A percentile compares a stretch with the other conserved stretches of the same genome.
Evolutionary conservation across 2,113 vertebrate species (phyloP).

Genomic region (Paralichthys olivaceus): DNA sequence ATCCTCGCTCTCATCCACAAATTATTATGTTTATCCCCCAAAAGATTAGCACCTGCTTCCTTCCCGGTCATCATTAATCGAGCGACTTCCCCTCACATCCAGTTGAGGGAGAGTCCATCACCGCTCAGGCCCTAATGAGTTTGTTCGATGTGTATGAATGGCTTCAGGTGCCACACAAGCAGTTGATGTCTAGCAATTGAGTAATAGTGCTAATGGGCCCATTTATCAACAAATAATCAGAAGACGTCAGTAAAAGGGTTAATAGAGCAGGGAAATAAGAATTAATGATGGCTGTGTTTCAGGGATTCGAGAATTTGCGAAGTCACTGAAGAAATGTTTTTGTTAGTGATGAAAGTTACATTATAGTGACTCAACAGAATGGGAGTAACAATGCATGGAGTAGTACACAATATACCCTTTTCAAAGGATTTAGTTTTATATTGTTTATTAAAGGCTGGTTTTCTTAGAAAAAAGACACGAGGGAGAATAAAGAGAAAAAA

Average conservation of each 20-base stretch:
- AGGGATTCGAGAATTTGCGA: conserved; percentile 30
- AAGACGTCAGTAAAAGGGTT: conserved; percentile 60
- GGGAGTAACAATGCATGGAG: too few species aligned
- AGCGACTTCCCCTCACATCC: conserved; percentile 56
- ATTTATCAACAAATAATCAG: conserved; percentile 71
- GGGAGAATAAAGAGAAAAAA: too few species aligned
- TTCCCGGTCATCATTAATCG: conserved; percentile 64
- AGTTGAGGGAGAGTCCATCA: conserved; percentile 61
- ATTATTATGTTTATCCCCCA: conserved; percentile 48
- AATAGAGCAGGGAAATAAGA: conserved; percentile 71
- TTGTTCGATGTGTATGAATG: conserved; percentile 60
- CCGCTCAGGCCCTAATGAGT: conserved; percentile 60
- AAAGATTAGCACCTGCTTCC: conserved; percentile 51
- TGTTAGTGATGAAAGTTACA: not conserved
- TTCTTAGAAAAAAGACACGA: too few species aligned
- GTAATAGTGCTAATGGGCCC: conserved; percentile 61
- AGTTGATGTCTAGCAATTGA: conserved; percentile 33
- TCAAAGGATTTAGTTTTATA: too few species aligned
- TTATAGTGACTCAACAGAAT: too few species aligned
- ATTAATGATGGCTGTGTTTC: conserved; percentile 36
- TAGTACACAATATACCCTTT: too few species aligned
- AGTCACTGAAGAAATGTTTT: conserved; percentile 17
- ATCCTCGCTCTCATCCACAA: conserved; percentile 29
- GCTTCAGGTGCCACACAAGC: conserved; percentile 42
- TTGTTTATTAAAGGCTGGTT: too few species aligned